These are phyloP conservation scores for Drosophila sucinea DNA, from an alignment of 1,140 invertebrate species.

Conservation along the genomic window DNA sequence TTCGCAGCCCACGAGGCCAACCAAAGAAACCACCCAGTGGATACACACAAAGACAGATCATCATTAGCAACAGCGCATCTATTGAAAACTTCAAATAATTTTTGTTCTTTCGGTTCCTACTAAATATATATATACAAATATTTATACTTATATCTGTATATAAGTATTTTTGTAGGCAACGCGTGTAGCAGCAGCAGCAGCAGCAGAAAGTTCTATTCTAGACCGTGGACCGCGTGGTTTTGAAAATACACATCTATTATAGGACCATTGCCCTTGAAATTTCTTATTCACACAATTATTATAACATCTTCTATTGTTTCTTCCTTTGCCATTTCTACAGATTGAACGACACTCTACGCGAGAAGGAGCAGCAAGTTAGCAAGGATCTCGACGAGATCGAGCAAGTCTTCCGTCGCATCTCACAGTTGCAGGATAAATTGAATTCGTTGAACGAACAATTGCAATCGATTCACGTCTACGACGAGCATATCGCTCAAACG, in stretches of 20 bases:
- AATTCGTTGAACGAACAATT: constrained; percentile 87
- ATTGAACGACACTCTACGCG: constrained; percentile 84
- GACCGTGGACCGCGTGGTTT: constrained; percentile 69
- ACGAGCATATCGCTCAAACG: constrained; percentile 86
- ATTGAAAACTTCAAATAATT: constrained; percentile 64
- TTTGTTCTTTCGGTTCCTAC: constrained; percentile 43
- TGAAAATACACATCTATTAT: constrained; percentile 33
- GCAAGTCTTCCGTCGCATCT: constrained; percentile 86
- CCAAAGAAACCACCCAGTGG: constrained; percentile 65
- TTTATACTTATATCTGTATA: constrained; percentile 28
- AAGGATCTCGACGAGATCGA: constrained; percentile 86
- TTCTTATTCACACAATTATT: constrained; percentile 29
- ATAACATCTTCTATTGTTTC: background rate
- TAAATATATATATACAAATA: constrained; percentile 50
- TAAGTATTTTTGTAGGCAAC: constrained; percentile 30
- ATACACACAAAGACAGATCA: constrained; percentile 42
- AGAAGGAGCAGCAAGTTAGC: constrained; percentile 85
- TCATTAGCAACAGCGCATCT: constrained; percentile 41
- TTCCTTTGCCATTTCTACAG: constrained; percentile 80
- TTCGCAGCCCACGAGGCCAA: constrained; percentile 54
- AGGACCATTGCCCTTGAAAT: constrained; percentile 71
- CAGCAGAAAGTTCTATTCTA: constrained; percentile 48
- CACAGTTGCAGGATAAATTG: constrained; percentile 86
- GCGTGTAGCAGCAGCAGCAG: constrained; percentile 35
- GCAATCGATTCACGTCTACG: constrained; percentile 89